A percentile compares a stretch with the other conserved stretches of the same genome.
phyloP scores from a whole-genome alignment of 2,797 vertebrate species.

The Lutjanus argentimaculatus region DNA sequence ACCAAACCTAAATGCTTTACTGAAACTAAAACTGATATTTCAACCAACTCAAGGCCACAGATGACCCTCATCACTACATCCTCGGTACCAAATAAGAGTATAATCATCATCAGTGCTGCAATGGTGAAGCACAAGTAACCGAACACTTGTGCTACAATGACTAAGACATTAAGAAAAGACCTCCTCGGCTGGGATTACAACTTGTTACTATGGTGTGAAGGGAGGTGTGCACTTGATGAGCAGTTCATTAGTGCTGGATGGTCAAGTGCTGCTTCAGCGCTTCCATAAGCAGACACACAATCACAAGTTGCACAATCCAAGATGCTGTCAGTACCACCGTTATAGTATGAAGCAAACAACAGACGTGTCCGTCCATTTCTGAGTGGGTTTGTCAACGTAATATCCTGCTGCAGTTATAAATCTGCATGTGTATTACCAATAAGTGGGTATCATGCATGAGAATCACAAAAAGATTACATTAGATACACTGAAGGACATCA shows the following conservation, averaged over 20 bases:
- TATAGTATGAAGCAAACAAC: conserved; percentile 16
- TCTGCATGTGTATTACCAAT: background rate
- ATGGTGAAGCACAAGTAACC: conserved; percentile 4
- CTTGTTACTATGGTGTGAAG: conserved; percentile 51
- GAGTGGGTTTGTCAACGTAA: background rate
- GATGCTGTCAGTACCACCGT: conserved; percentile 15
- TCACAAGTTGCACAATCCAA: conserved; percentile 10
- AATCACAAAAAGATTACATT: too few species aligned
- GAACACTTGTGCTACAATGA: conserved; percentile 18
- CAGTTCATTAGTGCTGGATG: conserved; percentile 51
- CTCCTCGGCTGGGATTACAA: conserved; percentile 34
- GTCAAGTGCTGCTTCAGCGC: conserved; percentile 58
- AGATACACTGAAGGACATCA: too few species aligned
- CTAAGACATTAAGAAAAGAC: conserved; percentile 46
- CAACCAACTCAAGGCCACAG: background rate
- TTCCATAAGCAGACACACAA: conserved; percentile 31
- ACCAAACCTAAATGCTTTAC: background rate
- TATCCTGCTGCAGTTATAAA: background rate
- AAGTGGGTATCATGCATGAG: background rate
- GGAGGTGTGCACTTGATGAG: conserved; percentile 15
- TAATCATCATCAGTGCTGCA: background rate
- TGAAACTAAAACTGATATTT: conserved; percentile 7
- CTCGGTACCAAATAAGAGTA: background rate
- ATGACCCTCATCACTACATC: background rate
- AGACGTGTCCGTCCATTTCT: background rate